Evolutionary conservation across 1,140 invertebrate genomes (phyloP).

Genomic region (Neodiprion fabricii): DNA sequence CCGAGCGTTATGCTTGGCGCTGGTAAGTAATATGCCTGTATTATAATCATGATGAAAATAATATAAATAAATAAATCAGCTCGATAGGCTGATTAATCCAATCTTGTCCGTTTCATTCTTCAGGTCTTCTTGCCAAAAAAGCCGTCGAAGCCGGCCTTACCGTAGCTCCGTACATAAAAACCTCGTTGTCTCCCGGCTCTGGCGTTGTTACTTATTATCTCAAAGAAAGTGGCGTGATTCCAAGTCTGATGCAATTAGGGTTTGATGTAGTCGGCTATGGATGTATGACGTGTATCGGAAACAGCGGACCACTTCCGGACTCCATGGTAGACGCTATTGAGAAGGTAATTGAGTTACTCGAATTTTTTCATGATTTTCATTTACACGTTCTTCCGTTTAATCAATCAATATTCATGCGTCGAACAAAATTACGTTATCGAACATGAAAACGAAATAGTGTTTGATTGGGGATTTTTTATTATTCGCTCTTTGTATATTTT

Average conservation of each 20-base stretch:
- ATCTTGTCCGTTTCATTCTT: conserved; percentile 22
- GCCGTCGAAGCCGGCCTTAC: conserved; percentile 89
- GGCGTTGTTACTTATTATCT: conserved; percentile 98
- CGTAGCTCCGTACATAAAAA: conserved; percentile 95
- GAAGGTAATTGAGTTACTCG: conserved; percentile 67
- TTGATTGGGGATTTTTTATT: no score
- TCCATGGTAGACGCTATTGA: conserved; percentile 92
- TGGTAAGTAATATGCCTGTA: conserved; percentile 59
- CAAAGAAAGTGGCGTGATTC: conserved; percentile 85
- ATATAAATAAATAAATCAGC: conserved; percentile 11
- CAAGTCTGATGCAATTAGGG: conserved; percentile 85
- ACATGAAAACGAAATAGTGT: no score
- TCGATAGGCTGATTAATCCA: not conserved
- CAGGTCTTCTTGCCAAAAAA: conserved; percentile 92
- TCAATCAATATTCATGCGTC: no score
- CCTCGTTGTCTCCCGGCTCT: conserved; percentile 94
- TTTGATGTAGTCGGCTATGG: conserved; percentile 96
- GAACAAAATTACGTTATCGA: no score
- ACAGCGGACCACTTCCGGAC: conserved; percentile 93
- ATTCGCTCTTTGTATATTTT: not conserved
- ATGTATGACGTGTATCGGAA: conserved; percentile 99
- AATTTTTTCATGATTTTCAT: conserved; percentile 13
- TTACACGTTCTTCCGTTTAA: not conserved
- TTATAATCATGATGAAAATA: conserved; percentile 13
- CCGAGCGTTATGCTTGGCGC: conserved; percentile 97